These are phyloP conservation scores for Sinocyclocheilus grahami DNA, from an alignment of 2,113 vertebrate genomes.

Conservation along the genomic window DNA sequence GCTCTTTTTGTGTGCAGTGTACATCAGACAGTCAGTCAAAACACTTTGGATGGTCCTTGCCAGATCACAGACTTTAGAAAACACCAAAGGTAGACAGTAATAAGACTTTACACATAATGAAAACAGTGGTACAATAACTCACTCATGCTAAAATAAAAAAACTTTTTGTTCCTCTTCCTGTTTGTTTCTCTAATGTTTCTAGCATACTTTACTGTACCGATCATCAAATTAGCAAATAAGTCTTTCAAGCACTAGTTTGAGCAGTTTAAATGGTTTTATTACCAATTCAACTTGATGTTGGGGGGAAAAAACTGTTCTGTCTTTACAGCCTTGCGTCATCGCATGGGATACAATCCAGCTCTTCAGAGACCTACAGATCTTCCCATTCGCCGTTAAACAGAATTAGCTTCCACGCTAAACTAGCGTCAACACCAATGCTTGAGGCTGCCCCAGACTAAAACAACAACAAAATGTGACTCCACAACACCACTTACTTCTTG, in stretches of 20 bases:
- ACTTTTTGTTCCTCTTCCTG: not conserved
- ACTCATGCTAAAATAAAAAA: not conserved
- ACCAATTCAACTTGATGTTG: not conserved
- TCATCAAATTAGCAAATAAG: not conserved
- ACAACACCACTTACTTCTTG: not conserved
- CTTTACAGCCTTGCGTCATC: not conserved
- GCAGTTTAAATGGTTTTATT: not conserved
- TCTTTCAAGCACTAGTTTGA: not conserved
- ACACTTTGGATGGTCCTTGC: not conserved
- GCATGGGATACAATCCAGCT: not conserved
- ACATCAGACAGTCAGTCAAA: not conserved
- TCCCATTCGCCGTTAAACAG: not conserved
- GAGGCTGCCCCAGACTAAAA: not conserved
- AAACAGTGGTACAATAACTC: not conserved
- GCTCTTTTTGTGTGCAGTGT: not conserved
- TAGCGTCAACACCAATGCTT: not conserved
- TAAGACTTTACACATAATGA: not conserved
- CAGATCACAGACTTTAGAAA: conserved; percentile 3
- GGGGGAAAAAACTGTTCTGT: not conserved
- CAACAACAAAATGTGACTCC: conserved; percentile 7
- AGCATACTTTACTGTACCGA: not conserved
- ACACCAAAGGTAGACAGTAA: not conserved
- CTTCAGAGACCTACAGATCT: conserved; percentile 13
- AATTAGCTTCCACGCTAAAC: conserved; percentile 28
- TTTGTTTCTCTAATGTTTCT: not conserved